Base-by-base conservation (phyloP, 2,113 vertebrate species). In the Chloropsis hardwickii region DNA sequence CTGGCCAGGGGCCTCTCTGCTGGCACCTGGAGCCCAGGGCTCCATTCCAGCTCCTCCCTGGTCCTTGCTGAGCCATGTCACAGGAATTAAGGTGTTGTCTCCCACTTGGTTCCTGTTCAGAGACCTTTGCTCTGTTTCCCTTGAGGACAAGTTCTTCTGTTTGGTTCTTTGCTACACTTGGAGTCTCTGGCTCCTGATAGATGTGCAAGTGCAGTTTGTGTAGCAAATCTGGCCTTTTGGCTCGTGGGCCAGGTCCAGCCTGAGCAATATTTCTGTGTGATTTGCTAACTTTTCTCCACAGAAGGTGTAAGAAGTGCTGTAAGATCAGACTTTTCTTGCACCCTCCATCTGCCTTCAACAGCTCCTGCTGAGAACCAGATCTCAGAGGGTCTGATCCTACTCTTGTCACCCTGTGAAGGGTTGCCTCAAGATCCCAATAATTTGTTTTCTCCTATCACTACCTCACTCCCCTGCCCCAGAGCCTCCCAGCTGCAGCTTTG, bases 51-150 rank as follows among this genome's bases (percentile, higher is more conserved):
- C 53, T 61, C 10, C 0, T 20, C 54, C 44, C 65, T 54, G 42
- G 5, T 57, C n/a, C 60, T 53, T 3, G 2, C 42, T 40, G 54
- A 57, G 73, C 44, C 0, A 0, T 58, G 39, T 16, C 57, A 47
- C 57, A 64, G 83, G 27, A 50, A 78, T 81, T 58, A 12, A n/a
- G 27, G 25, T 48, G 64, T 7, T 2, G 1, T 21, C 40, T 67
- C 42, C 9, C 23, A 31, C 37, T 28, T 69, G 7, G 8, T 6
- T 65, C 39, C 45, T 69, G 5, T 56, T 82, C 40, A 51, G 76
- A 61, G 37, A 17, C 12, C 18, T 73, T 62, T 54, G 33, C 24
- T 50, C 21, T 54, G 39, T 42, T 89, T 66, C 39, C 28, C 33
- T 37, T 14, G 27, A 47, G 47, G 33, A 39, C 19, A 81, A 78